Evolutionary conservation across 1,140 invertebrate species (phyloP), one percentile per base, ranked within the genome.

Genomic region (Manduca sexta): DNA sequence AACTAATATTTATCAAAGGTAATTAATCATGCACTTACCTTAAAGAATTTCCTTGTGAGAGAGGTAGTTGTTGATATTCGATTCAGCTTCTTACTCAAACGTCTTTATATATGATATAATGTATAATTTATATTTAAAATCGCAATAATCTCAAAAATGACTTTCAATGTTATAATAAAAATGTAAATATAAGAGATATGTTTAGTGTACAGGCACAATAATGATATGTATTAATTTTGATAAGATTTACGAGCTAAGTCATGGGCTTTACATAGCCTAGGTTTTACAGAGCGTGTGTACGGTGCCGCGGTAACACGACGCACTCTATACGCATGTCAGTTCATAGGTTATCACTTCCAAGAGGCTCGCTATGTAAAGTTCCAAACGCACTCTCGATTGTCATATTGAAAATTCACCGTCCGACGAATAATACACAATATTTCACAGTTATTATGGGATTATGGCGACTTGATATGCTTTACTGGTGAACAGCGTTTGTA

Each of bases 171-270:
- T 39, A 16, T 39, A 16, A 15, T 17, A 43, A 53, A 56, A 54
- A 56, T 65, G 62, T 75, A 68, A 76, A 74, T 74, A 64, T 57
- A 56, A 55, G 68, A 56, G 56, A 62, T 57, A 58, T 71, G 53
- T 64, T 65, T 53, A 64, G 52, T 54, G 53, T 79, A 74, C 61
- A 83, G 79, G 79, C 79, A 83, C 79, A 74, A 50, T 58, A 58
- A 73, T 83, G 79, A 83, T 83, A 83, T 83, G 79, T 83, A 81
- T 76, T 72, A 53, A 34, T 65, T 73, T 62, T 44, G 54, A 60
- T 64, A 55, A 64, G 50, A 56, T 52, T 56, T 71, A 74, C 49
- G 60, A 56, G 35, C 52, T 69, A 67, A 56, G 40, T 62, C 59
- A 64, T 67, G 31, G n/a, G 47, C 52, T 49, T 39, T 43, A 26